Conservation (phyloP, 2,113 vertebrate genomes). For the Hypomesus transpacificus region DNA sequence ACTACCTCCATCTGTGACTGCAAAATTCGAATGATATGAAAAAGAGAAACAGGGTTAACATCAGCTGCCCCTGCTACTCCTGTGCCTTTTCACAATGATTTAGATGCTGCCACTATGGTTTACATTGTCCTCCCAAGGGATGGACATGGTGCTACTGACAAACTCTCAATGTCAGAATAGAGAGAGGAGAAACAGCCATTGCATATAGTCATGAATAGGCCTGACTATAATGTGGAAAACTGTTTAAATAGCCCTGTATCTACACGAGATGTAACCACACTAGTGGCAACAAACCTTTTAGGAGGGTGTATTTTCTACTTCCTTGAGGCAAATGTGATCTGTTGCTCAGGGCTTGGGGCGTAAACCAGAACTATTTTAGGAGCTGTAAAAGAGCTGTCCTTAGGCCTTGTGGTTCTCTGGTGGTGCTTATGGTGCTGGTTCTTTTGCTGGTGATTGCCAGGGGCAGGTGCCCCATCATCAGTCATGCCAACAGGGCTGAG, state of each 20-base stretch:
- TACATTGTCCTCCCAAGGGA: no score
- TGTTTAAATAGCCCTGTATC: no score
- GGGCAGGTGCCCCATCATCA: conserved; percentile 51
- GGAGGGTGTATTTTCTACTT: conserved; percentile 31
- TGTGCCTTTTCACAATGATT: no score
- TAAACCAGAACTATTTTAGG: conserved; percentile 64
- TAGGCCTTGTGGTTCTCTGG: conserved; percentile 17
- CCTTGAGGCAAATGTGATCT: conserved; percentile 44
- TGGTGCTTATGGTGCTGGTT: conserved; percentile 15
- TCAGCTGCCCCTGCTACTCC: no score
- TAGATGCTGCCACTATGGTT: no score
- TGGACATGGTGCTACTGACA: no score
- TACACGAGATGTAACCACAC: background rate
- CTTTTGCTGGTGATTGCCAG: conserved; percentile 40
- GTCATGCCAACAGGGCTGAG: background rate
- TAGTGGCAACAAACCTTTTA: conserved; percentile 35
- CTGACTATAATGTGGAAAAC: background rate
- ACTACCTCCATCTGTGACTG: no score
- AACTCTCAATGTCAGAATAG: no score
- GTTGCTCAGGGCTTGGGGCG: conserved; percentile 44
- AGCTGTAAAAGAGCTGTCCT: conserved; percentile 48
- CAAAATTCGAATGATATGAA: no score
- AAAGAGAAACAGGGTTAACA: no score
- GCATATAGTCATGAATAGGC: background rate
- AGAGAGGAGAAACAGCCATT: no score